Base-by-base conservation (phyloP, 2,113 vertebrate genomes). In the Pelobates fuscus region DNA sequence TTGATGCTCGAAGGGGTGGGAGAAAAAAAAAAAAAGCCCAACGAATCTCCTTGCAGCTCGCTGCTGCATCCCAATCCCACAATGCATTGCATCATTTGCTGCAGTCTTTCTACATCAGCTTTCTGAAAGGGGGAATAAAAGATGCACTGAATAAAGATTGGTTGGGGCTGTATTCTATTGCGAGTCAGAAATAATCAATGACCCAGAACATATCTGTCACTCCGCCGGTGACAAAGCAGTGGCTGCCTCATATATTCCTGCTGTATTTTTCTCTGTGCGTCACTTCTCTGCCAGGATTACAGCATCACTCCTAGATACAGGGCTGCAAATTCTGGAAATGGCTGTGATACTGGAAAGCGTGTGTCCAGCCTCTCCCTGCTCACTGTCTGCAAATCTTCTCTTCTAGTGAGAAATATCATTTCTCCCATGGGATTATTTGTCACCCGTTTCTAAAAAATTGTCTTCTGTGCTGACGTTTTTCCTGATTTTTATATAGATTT, bases 61-160 rank as follows among this genome's bases (percentile, higher is more conserved):
- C 82, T 92, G 89, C 93, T 91, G 91, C 93, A 89, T 92, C 91
- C 86, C 85, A 80, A 92, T 92, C 85, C 92, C 93, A 93, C 80
- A 88, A 92, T 92, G 81, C 93, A 82, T 89, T 89, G 91, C 91
- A 83, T 77, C 81, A 27, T 85, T 88, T 90, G 89, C 91, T 93
- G 94, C 95, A 94, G 92, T 94, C 92, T 91, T 90, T 86, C 90
- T 86, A 86, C 88, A 85, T 87, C 80, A 88, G 83, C 87, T 80
- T 86, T 86, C 85, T 83, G 78, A 37, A 37, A 10, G 44, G 15
- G 83, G 78, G 84, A 86, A 85, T 86, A 86, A 88, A 37, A 86
- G 86, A 89, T 87, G 84, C 82, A 81, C 83, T 90, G 89, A 87
- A 87, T 88, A 85, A 84, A 87, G 88, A 88, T 85, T 81, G 91